Evolutionary conservation across 2,113 vertebrate genomes (phyloP).

Genomic region (Archilochus colubris): DNA sequence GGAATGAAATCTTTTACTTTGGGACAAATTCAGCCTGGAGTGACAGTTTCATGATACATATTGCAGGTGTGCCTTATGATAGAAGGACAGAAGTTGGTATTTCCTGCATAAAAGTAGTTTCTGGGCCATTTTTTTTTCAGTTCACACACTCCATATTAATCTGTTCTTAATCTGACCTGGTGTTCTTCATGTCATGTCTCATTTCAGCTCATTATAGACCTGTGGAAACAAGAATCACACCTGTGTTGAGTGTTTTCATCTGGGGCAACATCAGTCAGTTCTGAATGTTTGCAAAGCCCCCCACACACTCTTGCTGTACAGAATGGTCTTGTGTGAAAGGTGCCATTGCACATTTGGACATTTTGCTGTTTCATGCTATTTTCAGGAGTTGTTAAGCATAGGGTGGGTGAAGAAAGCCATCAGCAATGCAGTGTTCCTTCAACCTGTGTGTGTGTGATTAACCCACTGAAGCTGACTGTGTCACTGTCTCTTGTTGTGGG

Average conservation of each 20-base stretch:
- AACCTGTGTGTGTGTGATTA: neutral
- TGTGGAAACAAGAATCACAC: neutral
- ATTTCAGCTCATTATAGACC: neutral
- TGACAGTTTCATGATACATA: neutral
- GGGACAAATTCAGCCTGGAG: neutral
- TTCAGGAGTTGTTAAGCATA: neutral
- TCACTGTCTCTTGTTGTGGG: neutral
- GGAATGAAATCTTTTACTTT: neutral
- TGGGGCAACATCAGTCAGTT: neutral
- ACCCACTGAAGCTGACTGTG: neutral
- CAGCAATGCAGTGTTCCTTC: neutral
- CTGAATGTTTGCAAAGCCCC: neutral
- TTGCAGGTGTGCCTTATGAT: neutral
- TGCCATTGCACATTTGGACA: neutral
- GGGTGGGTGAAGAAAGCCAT: neutral
- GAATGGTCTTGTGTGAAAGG: neutral
- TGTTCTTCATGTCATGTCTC: neutral
- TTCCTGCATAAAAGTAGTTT: neutral
- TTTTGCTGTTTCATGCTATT: neutral
- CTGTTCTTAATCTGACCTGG: neutral
- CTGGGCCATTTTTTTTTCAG: neutral
- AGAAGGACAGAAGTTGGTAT: neutral
- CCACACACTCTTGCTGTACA: neutral
- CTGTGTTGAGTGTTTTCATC: neutral
- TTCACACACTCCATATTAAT: neutral